A percentile compares a stretch with the other conserved stretches of the same genome.
Evolutionary conservation across 2,888 invertebrate species (phyloP).

Genomic region (Drosophila affinis): DNA sequence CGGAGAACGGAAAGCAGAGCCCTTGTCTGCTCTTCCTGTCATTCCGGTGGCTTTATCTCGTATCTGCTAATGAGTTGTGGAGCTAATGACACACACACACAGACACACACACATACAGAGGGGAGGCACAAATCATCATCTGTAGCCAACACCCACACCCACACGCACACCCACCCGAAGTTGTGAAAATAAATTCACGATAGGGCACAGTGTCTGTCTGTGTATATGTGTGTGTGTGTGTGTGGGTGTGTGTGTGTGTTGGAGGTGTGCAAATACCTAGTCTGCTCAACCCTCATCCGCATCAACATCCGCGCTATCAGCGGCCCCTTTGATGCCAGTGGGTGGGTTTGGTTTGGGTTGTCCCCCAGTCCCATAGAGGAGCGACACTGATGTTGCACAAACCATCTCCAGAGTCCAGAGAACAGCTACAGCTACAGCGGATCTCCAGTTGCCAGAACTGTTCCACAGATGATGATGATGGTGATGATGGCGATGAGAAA

Average conservation of each 20-base stretch:
- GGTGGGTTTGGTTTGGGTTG: neutral
- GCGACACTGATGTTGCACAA: neutral
- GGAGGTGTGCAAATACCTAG: conserved; percentile 48
- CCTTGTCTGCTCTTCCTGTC: conserved; percentile 1
- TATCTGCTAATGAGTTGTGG: conserved; percentile 60
- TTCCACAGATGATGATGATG: neutral
- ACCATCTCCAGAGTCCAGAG: neutral
- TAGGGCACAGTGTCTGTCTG: conserved; percentile 8
- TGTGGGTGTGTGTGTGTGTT: conserved; percentile 1
- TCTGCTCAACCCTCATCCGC: conserved; percentile 26
- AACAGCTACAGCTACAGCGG: neutral
- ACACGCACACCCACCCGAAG: conserved; percentile 67
- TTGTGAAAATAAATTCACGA: conserved; percentile 62
- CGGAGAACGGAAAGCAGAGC: neutral
- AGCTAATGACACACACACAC: conserved; percentile 53
- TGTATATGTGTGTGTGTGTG: too few species aligned
- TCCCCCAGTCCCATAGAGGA: too few species aligned
- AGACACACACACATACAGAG: conserved; percentile 64
- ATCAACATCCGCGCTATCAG: conserved; percentile 56
- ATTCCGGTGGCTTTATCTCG: conserved; percentile 13
- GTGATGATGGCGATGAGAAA: conserved; percentile 2
- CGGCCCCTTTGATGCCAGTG: conserved; percentile 52
- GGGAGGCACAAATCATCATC: conserved; percentile 36
- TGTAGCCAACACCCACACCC: conserved; percentile 76
- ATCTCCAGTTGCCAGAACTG: neutral